phyloP scores from a whole-genome alignment of 1,140 invertebrate species.

The Pogonognathellus flavescens region DNA sequence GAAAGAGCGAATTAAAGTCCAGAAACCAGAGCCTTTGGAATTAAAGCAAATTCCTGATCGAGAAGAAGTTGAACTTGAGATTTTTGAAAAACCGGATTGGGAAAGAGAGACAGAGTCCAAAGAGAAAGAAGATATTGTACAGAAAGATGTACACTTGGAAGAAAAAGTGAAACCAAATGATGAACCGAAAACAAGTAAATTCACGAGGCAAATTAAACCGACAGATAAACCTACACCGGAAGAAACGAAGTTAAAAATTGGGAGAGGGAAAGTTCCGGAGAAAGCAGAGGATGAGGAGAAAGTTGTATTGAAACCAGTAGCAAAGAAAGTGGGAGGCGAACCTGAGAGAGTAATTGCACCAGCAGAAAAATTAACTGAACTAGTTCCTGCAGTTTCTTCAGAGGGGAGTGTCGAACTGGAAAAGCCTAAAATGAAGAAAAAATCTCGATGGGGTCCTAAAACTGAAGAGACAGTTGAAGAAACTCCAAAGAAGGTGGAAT shows the following conservation, averaged over 20 bases:
- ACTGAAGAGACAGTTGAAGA: background rate
- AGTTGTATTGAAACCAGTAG: slow-evolving; percentile 65
- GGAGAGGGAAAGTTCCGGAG: slow-evolving; percentile 67
- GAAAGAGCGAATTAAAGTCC: slow-evolving; percentile 5
- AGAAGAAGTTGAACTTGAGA: slow-evolving; percentile 47
- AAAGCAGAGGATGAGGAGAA: slow-evolving; percentile 60
- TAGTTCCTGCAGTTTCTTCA: background rate
- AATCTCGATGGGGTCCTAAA: background rate
- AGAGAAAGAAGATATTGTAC: background rate
- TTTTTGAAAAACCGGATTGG: slow-evolving; percentile 58
- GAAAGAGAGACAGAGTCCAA: background rate
- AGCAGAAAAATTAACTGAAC: background rate
- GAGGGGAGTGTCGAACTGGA: background rate
- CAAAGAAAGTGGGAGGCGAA: background rate
- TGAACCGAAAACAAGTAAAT: too few relatives aligned
- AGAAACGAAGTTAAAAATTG: slow-evolving; percentile 60
- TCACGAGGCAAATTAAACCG: too few relatives aligned
- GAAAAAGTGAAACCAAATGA: too few relatives aligned
- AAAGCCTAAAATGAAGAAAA: background rate
- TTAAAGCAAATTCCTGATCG: slow-evolving; percentile 47
- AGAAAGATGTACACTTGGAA: background rate
- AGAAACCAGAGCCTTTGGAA: slow-evolving; percentile 40
- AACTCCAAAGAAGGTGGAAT: background rate
- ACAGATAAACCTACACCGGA: background rate
- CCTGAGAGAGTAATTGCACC: background rate